Percentiles rank a stretch among this genome's conserved stretches.
Evolutionary conservation across 2,113 vertebrate genomes (phyloP).

Genomic region (Notothenia rossii): DNA sequence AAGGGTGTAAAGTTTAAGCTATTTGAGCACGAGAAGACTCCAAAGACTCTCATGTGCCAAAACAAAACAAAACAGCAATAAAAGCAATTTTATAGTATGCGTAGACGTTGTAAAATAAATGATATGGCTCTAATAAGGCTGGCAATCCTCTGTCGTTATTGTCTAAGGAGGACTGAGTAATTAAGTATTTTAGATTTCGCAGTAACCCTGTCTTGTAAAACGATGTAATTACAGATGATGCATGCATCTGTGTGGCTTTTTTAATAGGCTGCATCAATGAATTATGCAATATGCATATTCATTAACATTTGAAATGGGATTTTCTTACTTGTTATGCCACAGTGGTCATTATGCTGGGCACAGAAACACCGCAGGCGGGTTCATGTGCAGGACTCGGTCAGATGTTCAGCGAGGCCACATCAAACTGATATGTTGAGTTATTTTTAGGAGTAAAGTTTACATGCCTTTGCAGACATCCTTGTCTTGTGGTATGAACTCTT

Average conservation of each 20-base stretch:
- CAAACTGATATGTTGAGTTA: constrained; percentile 15
- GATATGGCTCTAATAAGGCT: constrained; percentile 64
- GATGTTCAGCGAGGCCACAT: constrained; percentile 39
- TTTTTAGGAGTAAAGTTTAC: constrained; percentile 40
- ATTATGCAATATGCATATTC: constrained; percentile 62
- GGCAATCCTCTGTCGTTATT: constrained; percentile 62
- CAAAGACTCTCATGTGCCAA: constrained; percentile 48
- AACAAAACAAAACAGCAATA: constrained; percentile 65
- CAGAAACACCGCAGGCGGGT: neutral
- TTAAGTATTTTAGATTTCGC: constrained; percentile 69
- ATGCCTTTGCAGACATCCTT: constrained; percentile 30
- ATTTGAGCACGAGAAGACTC: constrained; percentile 39
- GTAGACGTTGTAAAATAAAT: constrained; percentile 62
- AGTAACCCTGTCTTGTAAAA: constrained; percentile 74
- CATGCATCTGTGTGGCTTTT: constrained; percentile 63
- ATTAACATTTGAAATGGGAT: constrained; percentile 40
- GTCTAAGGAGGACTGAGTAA: constrained; percentile 65
- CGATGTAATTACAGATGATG: constrained; percentile 72
- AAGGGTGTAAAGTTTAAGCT: constrained; percentile 43
- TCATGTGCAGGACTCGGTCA: constrained; percentile 3
- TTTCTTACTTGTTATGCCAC: constrained; percentile 43
- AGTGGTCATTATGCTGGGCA: neutral
- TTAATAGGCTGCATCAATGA: constrained; percentile 55
- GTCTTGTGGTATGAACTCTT: constrained; percentile 51
- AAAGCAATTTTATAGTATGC: constrained; percentile 62